These are phyloP conservation scores for Ceratosolen solmsi DNA, from an alignment of 1,140 invertebrate genomes.

Conservation along the genomic window DNA sequence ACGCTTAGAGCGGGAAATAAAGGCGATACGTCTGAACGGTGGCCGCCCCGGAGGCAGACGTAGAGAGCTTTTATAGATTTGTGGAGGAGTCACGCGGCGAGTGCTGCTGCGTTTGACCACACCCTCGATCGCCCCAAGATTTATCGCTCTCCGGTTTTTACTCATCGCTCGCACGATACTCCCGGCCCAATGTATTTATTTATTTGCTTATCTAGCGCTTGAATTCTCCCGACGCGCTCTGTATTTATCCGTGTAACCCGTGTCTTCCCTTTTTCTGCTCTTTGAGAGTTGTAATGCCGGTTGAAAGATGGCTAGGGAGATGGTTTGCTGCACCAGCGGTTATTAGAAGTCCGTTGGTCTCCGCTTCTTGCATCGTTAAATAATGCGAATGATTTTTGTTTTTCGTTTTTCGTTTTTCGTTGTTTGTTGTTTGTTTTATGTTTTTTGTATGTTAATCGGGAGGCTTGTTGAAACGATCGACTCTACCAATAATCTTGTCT, in stretches of 20 bases:
- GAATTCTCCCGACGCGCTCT: neutral
- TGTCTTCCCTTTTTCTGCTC: neutral
- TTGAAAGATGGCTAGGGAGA: neutral
- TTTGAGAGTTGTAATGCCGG: neutral
- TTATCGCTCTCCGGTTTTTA: constrained; percentile 59
- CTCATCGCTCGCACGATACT: neutral
- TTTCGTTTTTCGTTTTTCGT: too few species aligned
- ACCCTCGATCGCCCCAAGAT: constrained; percentile 69
- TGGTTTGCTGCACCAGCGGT: too few species aligned
- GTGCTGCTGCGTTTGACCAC: constrained; percentile 70
- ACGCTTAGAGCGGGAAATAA: constrained; percentile 30
- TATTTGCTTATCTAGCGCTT: neutral
- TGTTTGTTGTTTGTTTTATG: too few species aligned
- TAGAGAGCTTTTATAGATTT: constrained; percentile 66
- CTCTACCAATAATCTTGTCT: too few species aligned
- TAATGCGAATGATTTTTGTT: too few species aligned
- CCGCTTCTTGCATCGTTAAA: too few species aligned
- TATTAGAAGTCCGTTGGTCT: too few species aligned
- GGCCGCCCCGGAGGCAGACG: constrained; percentile 39
- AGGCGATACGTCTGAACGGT: neutral
- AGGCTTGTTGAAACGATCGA: too few species aligned
- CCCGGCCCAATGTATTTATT: neutral
- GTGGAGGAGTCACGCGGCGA: constrained; percentile 66
- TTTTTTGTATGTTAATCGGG: too few species aligned
- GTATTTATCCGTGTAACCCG: too few species aligned